Evolutionary conservation across 2,113 vertebrate genomes (phyloP).

Genomic region (Notothenia coriiceps): DNA sequence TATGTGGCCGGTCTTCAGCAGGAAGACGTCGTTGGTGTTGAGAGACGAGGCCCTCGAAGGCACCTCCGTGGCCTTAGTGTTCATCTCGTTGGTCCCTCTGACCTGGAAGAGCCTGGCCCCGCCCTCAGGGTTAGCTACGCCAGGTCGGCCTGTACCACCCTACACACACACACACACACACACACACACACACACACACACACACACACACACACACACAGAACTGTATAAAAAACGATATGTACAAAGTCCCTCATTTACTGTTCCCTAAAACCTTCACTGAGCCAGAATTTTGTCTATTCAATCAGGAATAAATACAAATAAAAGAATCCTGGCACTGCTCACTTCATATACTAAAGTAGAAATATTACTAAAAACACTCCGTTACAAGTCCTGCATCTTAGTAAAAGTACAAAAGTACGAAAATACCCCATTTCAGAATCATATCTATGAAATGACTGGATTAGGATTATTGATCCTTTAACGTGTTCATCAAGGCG

Average conservation of each 20-base stretch:
- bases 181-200: neutral
- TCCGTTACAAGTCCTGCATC: no score
- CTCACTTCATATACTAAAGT: slow-evolving; percentile 35
- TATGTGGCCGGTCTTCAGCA: slow-evolving; percentile 82
- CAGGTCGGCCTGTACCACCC: slow-evolving; percentile 87
- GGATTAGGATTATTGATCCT: no score
- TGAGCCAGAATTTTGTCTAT: slow-evolving; percentile 50
- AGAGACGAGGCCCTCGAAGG: slow-evolving; percentile 87
- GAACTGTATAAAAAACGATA: slow-evolving; percentile 58
- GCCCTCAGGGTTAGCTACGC: slow-evolving; percentile 65
- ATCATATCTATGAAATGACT: no score
- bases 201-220: neutral
- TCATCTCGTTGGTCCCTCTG: slow-evolving; percentile 85
- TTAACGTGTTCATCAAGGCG: no score
- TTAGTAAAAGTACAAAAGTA: no score
- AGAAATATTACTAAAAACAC: no score
- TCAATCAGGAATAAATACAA: slow-evolving; percentile 71
- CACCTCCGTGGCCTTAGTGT: slow-evolving; percentile 91
- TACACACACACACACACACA: slow-evolving; percentile 41
- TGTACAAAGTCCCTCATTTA: slow-evolving; percentile 70
- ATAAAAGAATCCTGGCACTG: slow-evolving; percentile 26
- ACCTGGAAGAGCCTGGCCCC: slow-evolving; percentile 89
- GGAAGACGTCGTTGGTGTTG: slow-evolving; percentile 90
- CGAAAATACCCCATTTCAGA: no score
- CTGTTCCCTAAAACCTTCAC: slow-evolving; percentile 58